Evolutionary conservation across 2,888 invertebrate species (phyloP), one percentile per base, ranked within the genome.

Genomic region (Corbicula japonica): DNA sequence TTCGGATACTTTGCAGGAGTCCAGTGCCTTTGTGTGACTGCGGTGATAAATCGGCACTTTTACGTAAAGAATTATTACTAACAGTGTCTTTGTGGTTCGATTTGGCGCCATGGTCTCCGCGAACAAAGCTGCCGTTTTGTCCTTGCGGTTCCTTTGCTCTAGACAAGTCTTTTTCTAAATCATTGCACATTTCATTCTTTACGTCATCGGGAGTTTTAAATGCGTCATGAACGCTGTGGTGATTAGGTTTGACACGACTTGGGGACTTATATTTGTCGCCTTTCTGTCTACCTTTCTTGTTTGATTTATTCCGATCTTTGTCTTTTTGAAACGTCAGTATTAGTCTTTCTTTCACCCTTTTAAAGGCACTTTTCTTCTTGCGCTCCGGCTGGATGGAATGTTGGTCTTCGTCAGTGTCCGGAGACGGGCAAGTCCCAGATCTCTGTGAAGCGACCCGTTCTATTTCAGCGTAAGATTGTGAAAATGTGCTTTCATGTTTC

Each of bases 381-480:
- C 77, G 60, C 23, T 76, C 71, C 30, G 75, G 76, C 30, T 62
- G 65, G 6, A 65, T 74, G 0, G 80, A 69, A n/a, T 30, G 26
- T 35, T 78, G 80, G 38, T 80, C 77, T 41, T 80, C 80, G 68
- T 83, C 83, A 1, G 83, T 80, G 50, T 83, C 83, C 12, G 83
- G 83, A 0, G 83, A 83, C 28, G 76, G 83, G 75, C 58, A 73
- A 82, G 80, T 76, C 23, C 83, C 83, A n/a, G 80, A 83, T 46
- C 73, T 75, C 34, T 78, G 77, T 10, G 83, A 83, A 6, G 66
- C 65, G 30, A 69, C 73, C 28, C 80, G 54, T 18, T 72, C 62
- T 44, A 80, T 70, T 21, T 60, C 54, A 8, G 38, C 30, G 12
- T 28, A 41, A n/a, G 44, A 46, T 15, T 12, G 50, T 0, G 50